Conservation (phyloP, 2,113 vertebrate genomes). For the Tragulus kanchil region DNA sequence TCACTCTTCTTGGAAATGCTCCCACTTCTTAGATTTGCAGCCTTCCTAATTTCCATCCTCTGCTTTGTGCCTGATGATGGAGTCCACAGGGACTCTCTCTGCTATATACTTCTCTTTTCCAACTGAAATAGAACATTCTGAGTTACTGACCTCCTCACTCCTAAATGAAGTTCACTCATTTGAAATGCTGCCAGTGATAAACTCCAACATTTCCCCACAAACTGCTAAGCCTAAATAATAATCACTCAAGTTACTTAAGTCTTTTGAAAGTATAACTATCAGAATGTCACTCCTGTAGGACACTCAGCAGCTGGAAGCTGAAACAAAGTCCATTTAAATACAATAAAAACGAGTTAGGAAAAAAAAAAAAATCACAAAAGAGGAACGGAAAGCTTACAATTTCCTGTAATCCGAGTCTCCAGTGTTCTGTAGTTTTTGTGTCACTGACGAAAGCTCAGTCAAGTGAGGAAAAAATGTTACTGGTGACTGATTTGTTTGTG, state of each 20-base stretch:
- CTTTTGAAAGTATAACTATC: constrained; percentile 77
- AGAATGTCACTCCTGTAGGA: constrained; percentile 55
- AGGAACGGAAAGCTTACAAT: background rate
- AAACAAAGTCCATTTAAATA: constrained; percentile 76
- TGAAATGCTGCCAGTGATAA: constrained; percentile 59
- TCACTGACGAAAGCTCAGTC: constrained; percentile 37
- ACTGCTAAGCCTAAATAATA: constrained; percentile 76
- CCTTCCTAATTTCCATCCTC: background rate
- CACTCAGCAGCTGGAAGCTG: background rate
- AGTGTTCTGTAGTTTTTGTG: background rate
- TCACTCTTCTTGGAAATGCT: background rate
- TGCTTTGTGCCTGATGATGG: background rate
- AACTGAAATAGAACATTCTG: constrained; percentile 63
- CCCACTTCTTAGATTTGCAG: constrained; percentile 7
- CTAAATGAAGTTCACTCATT: constrained; percentile 57
- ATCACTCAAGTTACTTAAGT: constrained; percentile 65
- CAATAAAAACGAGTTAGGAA: constrained; percentile 41
- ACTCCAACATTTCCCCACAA: constrained; percentile 72
- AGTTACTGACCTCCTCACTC: constrained; percentile 49
- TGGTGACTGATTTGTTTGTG: background rate
- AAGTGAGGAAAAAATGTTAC: background rate
- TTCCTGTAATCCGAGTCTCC: background rate
- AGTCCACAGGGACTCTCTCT: constrained; percentile 18
- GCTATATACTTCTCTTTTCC: constrained; percentile 33
- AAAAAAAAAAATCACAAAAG: constrained; percentile 34